Evolutionary conservation across 1,140 invertebrate species (phyloP).

Genomic region (Diorhabda elongata): DNA sequence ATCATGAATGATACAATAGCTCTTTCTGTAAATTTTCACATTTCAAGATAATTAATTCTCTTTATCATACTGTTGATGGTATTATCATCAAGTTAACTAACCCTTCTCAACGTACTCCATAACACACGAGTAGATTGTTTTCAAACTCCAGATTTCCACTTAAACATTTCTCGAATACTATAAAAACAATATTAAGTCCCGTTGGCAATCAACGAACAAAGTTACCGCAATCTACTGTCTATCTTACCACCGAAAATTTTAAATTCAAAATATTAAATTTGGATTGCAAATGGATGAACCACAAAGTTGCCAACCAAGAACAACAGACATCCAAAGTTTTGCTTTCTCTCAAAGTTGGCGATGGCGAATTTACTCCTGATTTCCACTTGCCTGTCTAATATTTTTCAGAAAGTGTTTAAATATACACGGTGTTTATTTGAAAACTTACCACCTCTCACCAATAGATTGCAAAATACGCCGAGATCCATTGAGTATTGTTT

Average conservation of each 20-base stretch:
- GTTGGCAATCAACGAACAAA: slow-evolving; percentile 3
- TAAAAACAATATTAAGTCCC: not conserved
- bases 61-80: no score
- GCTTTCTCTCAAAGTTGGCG: not conserved
- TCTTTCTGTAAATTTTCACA: no score
- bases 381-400: not conserved
- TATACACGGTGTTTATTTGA: no score
- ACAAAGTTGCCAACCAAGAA: slow-evolving; percentile 11
- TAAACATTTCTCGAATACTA: not conserved
- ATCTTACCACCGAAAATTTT: slow-evolving; percentile 4
- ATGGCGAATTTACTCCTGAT: not conserved
- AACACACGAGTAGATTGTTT: no score
- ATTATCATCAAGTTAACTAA: no score
- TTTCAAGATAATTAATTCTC: no score
- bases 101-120: no score
- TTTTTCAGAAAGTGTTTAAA: not conserved
- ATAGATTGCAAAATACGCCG: no score
- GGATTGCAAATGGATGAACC: slow-evolving; percentile 9
- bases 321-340: slow-evolving; percentile 10
- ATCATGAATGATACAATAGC: no score
- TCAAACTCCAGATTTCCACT: no score
- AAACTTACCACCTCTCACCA: no score
- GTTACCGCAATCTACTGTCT: not conserved
- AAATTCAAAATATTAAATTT: slow-evolving; percentile 8
- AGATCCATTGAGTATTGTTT: no score